phyloP scores from a whole-genome alignment of 2,797 vertebrate genomes.

The Semotilus atromaculatus region DNA sequence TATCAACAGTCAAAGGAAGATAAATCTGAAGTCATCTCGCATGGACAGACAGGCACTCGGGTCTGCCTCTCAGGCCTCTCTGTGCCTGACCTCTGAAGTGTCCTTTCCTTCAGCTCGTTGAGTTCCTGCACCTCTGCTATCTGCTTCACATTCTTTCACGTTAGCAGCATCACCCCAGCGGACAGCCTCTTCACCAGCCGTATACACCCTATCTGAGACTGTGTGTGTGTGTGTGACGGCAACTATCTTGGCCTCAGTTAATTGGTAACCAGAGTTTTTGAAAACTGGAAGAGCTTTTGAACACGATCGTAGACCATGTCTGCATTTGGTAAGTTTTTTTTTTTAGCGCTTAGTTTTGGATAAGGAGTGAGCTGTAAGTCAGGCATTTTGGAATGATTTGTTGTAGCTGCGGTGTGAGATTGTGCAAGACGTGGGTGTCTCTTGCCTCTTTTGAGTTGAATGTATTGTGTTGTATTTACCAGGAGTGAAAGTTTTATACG shows the following conservation, averaged over 20 bases:
- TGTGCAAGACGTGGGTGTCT: neutral
- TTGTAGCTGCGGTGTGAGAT: neutral
- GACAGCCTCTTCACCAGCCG: constrained; percentile 71
- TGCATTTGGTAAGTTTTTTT: constrained; percentile 77
- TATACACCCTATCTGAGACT: constrained; percentile 39
- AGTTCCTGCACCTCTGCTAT: constrained; percentile 78
- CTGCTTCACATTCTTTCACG: constrained; percentile 83
- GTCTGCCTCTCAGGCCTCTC: constrained; percentile 56
- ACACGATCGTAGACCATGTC: constrained; percentile 69
- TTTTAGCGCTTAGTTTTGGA: neutral
- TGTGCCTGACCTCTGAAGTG: constrained; percentile 76
- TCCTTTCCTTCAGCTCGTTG: constrained; percentile 73
- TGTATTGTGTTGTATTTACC: neutral
- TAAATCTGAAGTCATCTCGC: neutral
- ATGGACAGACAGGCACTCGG: constrained; percentile 7
- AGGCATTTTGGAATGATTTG: neutral
- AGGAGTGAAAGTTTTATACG: neutral
- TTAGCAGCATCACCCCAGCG: constrained; percentile 79
- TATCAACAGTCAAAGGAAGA: neutral
- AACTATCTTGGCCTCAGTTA: constrained; percentile 51
- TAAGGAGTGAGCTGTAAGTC: neutral
- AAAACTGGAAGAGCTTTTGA: constrained; percentile 46
- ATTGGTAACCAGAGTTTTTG: constrained; percentile 57
- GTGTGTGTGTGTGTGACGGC: constrained; percentile 5
- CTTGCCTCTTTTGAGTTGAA: neutral